These are phyloP conservation scores for Notarius lentiginosus DNA, from an alignment of 2,113 vertebrate species.

Conservation along the genomic window DNA sequence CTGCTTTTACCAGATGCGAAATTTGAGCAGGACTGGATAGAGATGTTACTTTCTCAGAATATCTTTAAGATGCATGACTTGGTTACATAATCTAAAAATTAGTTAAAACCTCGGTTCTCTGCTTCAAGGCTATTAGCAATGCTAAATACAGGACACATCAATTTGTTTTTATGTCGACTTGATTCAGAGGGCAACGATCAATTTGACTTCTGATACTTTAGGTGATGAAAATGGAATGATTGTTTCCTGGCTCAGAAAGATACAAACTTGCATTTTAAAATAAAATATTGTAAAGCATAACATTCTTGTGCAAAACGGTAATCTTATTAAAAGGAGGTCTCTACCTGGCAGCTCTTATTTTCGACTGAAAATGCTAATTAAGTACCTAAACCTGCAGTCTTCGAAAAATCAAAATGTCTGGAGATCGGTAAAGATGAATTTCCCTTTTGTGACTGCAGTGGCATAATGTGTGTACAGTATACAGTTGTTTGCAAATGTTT, in stretches of 20 bases:
- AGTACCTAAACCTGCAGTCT: not conserved
- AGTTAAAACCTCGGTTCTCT: not conserved
- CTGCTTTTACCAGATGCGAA: conserved; percentile 8
- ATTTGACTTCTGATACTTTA: not conserved
- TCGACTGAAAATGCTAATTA: not conserved
- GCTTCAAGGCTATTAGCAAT: not conserved
- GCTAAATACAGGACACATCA: not conserved
- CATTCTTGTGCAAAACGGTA: not conserved
- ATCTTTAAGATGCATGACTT: not conserved
- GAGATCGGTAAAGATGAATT: not conserved
- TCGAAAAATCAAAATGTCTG: not conserved
- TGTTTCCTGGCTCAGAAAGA: not conserved
- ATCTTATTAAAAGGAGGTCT: not conserved
- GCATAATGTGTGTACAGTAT: not conserved
- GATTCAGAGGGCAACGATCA: not conserved
- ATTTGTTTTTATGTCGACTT: not conserved
- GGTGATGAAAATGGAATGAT: not conserved
- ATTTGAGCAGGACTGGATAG: not conserved
- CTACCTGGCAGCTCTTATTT: not conserved
- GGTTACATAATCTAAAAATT: not conserved
- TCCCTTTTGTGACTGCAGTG: not conserved
- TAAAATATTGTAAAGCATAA: not conserved
- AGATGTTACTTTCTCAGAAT: conserved; percentile 15
- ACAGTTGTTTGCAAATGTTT: not conserved
- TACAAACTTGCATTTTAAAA: not conserved